phyloP scores from a whole-genome alignment of 2,113 vertebrate species.

The Pipa parva region DNA sequence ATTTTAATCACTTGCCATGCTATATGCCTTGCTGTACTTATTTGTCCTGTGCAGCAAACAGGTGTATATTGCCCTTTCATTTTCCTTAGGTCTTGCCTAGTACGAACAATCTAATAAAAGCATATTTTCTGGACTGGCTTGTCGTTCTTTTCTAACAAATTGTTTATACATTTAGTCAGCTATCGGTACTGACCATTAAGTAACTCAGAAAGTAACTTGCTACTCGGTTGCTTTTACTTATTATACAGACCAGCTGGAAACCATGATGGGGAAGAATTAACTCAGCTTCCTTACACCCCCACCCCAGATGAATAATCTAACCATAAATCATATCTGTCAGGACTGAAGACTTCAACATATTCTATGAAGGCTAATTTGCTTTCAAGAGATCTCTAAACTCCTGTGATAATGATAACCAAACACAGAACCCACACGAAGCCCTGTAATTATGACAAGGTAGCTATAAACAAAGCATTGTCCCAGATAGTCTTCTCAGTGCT shows the following conservation, averaged over 20 bases:
- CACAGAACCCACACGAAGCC: slow-evolving; percentile 40
- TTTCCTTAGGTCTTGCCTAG: too few relatives aligned
- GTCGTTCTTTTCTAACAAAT: too few relatives aligned
- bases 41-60: too few relatives aligned
- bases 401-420: slow-evolving; percentile 39
- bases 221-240: not conserved
- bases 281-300: not conserved
- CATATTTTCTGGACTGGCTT: too few relatives aligned
- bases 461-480: slow-evolving; percentile 42
- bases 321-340: slow-evolving; percentile 42
- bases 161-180: too few relatives aligned
- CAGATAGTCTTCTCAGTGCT: slow-evolving; percentile 31
- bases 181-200: too few relatives aligned
- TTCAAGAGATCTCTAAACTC: slow-evolving; percentile 38
- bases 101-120: too few relatives aligned
- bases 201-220: too few relatives aligned
- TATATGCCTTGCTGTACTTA: too few relatives aligned
- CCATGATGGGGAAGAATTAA: slow-evolving; percentile 24
- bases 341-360: slow-evolving; percentile 35
- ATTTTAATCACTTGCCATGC: too few relatives aligned
- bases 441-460: slow-evolving; percentile 42
- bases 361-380: slow-evolving; percentile 40
- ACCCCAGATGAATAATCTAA: slow-evolving; percentile 30
- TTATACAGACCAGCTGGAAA: slow-evolving; percentile 25
- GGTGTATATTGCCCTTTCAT: too few relatives aligned